phyloP scores from a whole-genome alignment of 2,113 vertebrate species.

The Anolis sagrei region DNA sequence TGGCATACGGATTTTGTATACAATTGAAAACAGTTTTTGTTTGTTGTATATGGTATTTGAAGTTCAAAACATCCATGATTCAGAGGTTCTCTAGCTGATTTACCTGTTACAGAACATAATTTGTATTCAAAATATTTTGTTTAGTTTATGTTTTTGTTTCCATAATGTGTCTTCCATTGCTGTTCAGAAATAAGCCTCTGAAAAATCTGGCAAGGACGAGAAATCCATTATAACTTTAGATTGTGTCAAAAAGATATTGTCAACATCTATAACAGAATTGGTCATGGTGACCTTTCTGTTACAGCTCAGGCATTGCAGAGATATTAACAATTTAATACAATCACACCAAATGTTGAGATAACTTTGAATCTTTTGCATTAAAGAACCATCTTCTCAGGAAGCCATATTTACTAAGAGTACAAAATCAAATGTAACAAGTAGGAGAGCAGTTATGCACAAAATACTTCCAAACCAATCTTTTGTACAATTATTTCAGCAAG shows the following conservation, averaged over 20 bases:
- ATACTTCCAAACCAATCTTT: not conserved
- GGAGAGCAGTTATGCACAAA: not conserved
- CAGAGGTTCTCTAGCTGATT: not conserved
- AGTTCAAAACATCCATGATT: no score
- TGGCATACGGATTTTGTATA: not conserved
- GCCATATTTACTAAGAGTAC: not conserved
- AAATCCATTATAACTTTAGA: conserved; percentile 1
- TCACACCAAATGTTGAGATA: not conserved
- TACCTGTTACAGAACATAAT: not conserved
- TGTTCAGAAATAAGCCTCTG: not conserved
- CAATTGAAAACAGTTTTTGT: not conserved
- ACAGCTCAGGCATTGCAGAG: not conserved
- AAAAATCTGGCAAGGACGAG: conserved; percentile 35
- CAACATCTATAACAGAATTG: not conserved
- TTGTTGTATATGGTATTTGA: not conserved
- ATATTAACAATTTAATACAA: conserved; percentile 31
- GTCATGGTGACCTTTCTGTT: conserved; percentile 46
- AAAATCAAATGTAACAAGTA: not conserved
- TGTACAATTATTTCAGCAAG: not conserved
- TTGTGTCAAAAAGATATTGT: conserved; percentile 28
- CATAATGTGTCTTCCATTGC: not conserved
- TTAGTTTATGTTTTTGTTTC: conserved; percentile 6
- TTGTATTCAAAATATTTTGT: rapidly evolving
- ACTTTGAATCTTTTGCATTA: not conserved
- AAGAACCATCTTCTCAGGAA: conserved; percentile 9